Evolutionary conservation across 2,888 invertebrate species (phyloP).

Genomic region (Leptinotarsa juncta): DNA sequence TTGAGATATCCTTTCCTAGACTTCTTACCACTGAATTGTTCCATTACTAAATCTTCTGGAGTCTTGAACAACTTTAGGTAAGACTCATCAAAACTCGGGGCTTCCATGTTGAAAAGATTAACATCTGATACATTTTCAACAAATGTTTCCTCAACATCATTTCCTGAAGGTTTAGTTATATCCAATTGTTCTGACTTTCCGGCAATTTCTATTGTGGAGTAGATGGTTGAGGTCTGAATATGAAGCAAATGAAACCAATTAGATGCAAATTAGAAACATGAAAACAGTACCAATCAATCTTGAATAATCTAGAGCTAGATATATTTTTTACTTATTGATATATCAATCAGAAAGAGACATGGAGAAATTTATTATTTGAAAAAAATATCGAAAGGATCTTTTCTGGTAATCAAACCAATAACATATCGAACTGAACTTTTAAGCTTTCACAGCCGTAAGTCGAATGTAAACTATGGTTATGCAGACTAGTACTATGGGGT

Average conservation of each 20-base stretch:
- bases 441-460: no score
- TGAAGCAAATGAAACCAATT: neutral
- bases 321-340: no score
- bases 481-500: no score
- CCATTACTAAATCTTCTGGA: slow-evolving; percentile 49
- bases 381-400: no score
- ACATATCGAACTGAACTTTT: no score
- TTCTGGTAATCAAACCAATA: no score
- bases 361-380: neutral
- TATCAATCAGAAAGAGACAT: neutral
- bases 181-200: slow-evolving; percentile 47
- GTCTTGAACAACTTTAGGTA: slow-evolving; percentile 48
- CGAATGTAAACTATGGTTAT: no score
- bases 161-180: slow-evolving; percentile 39
- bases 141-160: slow-evolving; percentile 39
- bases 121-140: slow-evolving; percentile 41
- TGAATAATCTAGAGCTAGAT: no score
- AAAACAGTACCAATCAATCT: slow-evolving; percentile 3
- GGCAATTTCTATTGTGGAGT: slow-evolving; percentile 41
- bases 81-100: slow-evolving; percentile 42
- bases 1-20: slow-evolving; percentile 34
- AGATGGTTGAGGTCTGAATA: neutral
- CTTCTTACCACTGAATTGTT: slow-evolving; percentile 48
- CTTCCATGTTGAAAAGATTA: slow-evolving; percentile 48
- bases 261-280: neutral